Conservation (phyloP, 2,888 invertebrate species). For the Watsonalla cultraria region DNA sequence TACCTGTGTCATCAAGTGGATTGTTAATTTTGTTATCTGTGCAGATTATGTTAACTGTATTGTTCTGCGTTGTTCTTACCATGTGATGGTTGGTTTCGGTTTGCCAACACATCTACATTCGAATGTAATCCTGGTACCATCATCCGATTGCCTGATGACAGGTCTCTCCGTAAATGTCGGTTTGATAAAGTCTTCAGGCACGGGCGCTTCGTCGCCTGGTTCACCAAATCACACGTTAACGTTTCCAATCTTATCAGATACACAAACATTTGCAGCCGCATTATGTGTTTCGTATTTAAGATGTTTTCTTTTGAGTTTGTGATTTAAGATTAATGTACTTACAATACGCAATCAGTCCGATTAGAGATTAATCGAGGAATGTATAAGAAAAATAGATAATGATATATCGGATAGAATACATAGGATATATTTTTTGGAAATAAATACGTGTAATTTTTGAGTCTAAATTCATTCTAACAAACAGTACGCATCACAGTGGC, state of each 20-base stretch:
- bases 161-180: conserved; percentile 99
- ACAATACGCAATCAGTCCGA: conserved; percentile 41
- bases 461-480: conserved; percentile 48
- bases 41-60: conserved; percentile 15
- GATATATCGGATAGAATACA: conserved; percentile 45
- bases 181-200: conserved; percentile 95
- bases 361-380: conserved; percentile 62
- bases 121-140: conserved; percentile 96
- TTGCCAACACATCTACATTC: conserved; percentile 98
- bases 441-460: conserved; percentile 43
- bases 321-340: conserved; percentile 36
- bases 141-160: conserved; percentile 96
- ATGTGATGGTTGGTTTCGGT: conserved; percentile 94
- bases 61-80: conserved; percentile 82
- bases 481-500: conserved; percentile 77
- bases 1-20: conserved; percentile 79
- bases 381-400: conserved; percentile 54
- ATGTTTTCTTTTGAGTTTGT: conserved; percentile 71
- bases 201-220: conserved; percentile 95
- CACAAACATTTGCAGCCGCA: conserved; percentile 54
- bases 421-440: conserved; percentile 42
- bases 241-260: conserved; percentile 25
- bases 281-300: conserved; percentile 55
- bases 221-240: conserved; percentile 43
- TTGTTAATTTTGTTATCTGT: conserved; percentile 27